Evolutionary conservation across 2,113 vertebrate species (phyloP).

Genomic region (Crotalus horridus): DNA sequence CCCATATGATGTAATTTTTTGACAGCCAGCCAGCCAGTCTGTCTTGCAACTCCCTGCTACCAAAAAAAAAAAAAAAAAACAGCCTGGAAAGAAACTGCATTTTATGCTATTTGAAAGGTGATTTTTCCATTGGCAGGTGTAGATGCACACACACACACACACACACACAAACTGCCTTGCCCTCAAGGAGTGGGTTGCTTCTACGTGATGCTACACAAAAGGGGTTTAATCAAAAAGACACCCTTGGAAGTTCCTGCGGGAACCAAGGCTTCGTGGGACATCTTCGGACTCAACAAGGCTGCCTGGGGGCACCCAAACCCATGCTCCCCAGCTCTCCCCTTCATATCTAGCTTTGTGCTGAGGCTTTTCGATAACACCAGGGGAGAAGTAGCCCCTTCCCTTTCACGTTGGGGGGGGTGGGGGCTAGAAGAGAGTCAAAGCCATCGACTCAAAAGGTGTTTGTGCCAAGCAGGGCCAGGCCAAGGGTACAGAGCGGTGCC

Average conservation of each 20-base stretch:
- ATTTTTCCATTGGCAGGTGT: constrained; percentile 60
- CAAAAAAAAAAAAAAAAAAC: constrained; percentile 75
- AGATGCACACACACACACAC: too few species aligned
- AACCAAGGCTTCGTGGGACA: neutral
- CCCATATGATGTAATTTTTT: constrained; percentile 90
- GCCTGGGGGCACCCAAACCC: neutral
- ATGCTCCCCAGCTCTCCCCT: constrained; percentile 28
- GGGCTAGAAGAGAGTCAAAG: constrained; percentile 45
- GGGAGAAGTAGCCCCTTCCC: constrained; percentile 5
- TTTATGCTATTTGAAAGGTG: constrained; percentile 70
- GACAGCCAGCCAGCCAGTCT: constrained; percentile 87
- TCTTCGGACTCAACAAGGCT: neutral
- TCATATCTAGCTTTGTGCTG: neutral
- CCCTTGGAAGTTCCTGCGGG: neutral
- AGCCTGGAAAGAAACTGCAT: constrained; percentile 68
- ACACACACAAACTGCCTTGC: too few species aligned
- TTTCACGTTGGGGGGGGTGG: constrained; percentile 48
- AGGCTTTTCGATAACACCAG: neutral
- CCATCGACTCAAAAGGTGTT: constrained; percentile 48
- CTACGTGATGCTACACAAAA: neutral
- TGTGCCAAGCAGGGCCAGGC: constrained; percentile 55
- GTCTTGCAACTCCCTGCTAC: constrained; percentile 80
- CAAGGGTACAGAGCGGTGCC: constrained; percentile 45
- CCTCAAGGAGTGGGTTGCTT: constrained; percentile 21
- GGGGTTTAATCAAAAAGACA: too few species aligned